Evolutionary conservation across 2,113 vertebrate genomes (phyloP), one percentile per base, ranked within the genome.

Genomic region (Apteryx owenii): DNA sequence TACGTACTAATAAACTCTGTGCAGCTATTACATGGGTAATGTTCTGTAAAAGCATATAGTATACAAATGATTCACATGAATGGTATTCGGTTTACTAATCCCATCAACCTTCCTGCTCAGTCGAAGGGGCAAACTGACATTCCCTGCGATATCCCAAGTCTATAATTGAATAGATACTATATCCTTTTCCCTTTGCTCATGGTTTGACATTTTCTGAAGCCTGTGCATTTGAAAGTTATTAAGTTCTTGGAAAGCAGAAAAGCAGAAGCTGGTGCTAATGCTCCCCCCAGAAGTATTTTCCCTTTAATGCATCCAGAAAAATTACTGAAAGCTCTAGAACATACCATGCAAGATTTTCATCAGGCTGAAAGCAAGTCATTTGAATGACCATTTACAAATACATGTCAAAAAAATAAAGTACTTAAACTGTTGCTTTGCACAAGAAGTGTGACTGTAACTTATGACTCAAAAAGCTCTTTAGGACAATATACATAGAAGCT

Each of bases 21-120:
- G 46, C 65, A 82, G 83, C 44, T 82, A 82, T 96, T 94, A 96
- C 36, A 53, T 4, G 54, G 86, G 66, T 71, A 94, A 95, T 96
- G 91, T 86, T 95, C 81, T 93, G 88, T 86, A 79, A 95, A 95
- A 94, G 87, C 70, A 65, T 38, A 95, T 14, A 88, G 51, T 58
- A 92, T 21, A 88, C 85, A 88, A 94, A 94, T 23, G 46, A 88
- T 78, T 89, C 92, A 89, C 88, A 61, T 33, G 77, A 94, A 82
- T 0, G 5, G 69, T 46, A 28, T 72, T 84, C 0, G 0, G 38
- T 95, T 92, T 88, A 88, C 73, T 70, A 82, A 95, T 92, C 61
- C 42, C 72, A 90, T 90, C 93, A 93, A 95, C 73, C 78, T 95
- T 95, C 71, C 80, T 65, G 42, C 65, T 82, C 71, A 75, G 85